phyloP scores from a whole-genome alignment of 1,140 invertebrate genomes.

The Macrosteles quadrilineatus region DNA sequence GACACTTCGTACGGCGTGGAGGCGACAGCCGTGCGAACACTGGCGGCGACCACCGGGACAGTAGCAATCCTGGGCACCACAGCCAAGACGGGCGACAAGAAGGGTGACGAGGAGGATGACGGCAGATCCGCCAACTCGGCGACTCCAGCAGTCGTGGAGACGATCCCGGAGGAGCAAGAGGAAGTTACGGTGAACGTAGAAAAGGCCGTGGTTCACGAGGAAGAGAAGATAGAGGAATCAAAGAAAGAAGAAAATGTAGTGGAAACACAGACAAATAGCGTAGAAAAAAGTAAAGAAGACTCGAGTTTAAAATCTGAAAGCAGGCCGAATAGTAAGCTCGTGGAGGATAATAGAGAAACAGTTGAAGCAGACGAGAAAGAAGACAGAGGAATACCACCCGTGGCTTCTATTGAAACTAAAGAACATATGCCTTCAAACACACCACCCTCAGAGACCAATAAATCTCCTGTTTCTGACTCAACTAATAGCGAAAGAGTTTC shows the following conservation, averaged over 20 bases:
- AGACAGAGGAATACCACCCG: not conserved
- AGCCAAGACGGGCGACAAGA: constrained; percentile 36
- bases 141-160: not conserved
- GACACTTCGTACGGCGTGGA: constrained; percentile 42
- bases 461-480: not conserved
- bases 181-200: constrained; percentile 1
- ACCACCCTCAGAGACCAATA: not conserved
- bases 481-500: not conserved
- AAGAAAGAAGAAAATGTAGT: not conserved
- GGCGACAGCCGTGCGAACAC: constrained; percentile 41
- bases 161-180: not conserved
- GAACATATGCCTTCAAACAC: not conserved
- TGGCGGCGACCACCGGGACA: constrained; percentile 42
- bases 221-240: not conserved
- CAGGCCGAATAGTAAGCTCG: not conserved
- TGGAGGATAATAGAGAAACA: no score
- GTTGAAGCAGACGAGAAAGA: not conserved
- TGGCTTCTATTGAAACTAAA: not conserved
- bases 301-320: not conserved
- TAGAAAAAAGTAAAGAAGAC: no score
- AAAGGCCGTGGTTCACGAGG: not conserved
- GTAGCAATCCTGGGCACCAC: constrained; percentile 44
- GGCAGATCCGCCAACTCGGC: not conserved
- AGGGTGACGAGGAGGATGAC: constrained; percentile 4
- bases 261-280: no score